Percentiles rank a stretch among this genome's conserved stretches.
These are phyloP conservation scores for Athene noctua DNA, from an alignment of 2,113 vertebrate species.

Conservation along the genomic window DNA sequence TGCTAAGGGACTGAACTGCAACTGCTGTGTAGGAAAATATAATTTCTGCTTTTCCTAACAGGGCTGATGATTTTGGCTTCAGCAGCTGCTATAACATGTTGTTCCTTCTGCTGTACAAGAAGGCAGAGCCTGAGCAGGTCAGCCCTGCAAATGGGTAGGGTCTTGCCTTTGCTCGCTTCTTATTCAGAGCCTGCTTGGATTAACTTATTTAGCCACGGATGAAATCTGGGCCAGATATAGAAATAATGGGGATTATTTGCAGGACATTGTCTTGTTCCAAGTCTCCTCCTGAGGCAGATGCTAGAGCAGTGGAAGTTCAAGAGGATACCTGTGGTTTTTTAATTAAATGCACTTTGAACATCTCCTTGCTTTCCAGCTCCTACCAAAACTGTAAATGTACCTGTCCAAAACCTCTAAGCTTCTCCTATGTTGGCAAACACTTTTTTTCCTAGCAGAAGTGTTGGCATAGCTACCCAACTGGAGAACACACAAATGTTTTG, in stretches of 20 bases:
- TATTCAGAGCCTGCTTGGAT: not conserved
- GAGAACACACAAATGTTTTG: not conserved
- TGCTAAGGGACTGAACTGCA: not conserved
- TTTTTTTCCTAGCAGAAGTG: not conserved
- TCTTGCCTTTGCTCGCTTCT: not conserved
- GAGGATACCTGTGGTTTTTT: not conserved
- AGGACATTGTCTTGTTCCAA: not conserved
- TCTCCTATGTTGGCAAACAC: not conserved
- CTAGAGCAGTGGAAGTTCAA: not conserved
- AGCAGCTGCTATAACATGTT: accelerated
- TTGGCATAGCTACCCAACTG: not conserved
- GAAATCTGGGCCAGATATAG: not conserved
- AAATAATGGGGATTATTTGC: not conserved
- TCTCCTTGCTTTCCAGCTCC: not conserved
- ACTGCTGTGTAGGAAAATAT: not conserved
- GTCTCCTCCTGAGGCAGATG: not conserved
- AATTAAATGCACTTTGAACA: not conserved
- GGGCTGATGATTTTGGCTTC: not conserved
- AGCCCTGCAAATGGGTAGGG: not conserved
- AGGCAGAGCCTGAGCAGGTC: not conserved
- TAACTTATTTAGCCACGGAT: not conserved
- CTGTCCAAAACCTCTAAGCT: not conserved
- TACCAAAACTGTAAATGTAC: not conserved
- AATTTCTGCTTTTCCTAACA: not conserved
- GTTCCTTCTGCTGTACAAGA: not conserved